A percentile compares a stretch with the other conserved stretches of the same genome.
Conservation (phyloP, 92 coral and sea anemone genomes). For the Actinernus sp. region DNA sequence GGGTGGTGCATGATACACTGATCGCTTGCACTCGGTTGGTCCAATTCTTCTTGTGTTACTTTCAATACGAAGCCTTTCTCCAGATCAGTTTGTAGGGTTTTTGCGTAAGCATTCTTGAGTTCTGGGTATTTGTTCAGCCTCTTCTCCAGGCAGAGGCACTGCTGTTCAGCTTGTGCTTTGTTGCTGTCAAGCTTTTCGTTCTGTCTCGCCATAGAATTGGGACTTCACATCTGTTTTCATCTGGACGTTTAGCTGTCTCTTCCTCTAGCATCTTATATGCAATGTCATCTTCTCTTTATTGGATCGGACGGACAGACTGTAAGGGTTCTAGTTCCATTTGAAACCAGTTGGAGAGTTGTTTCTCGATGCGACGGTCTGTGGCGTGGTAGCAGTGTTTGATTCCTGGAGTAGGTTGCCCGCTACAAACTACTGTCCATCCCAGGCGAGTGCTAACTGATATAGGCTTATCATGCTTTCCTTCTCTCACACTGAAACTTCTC, state of each 20-base stretch:
- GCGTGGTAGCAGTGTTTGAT: not conserved
- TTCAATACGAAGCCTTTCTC: slow-evolving; percentile 48
- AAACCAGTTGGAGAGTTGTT: slow-evolving; percentile 7
- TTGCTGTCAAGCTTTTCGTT: slow-evolving; percentile 2
- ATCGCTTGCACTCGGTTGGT: slow-evolving; percentile 28
- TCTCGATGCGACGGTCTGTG: not conserved
- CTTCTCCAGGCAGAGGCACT: slow-evolving; percentile 21
- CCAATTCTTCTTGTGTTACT: slow-evolving; percentile 22
- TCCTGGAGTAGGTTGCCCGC: not conserved
- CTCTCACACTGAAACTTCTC: not conserved
- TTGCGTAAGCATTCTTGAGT: slow-evolving; percentile 5
- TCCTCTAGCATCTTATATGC: not conserved
- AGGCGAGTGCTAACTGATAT: slow-evolving; percentile 11
- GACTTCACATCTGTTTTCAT: slow-evolving; percentile 7
- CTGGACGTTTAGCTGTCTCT: not conserved
- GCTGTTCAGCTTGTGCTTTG: slow-evolving; percentile 2
- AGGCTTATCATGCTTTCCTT: not conserved
- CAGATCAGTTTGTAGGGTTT: slow-evolving; percentile 38
- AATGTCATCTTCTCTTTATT: slow-evolving; percentile 2
- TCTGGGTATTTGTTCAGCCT: slow-evolving; percentile 15
- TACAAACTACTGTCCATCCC: slow-evolving; percentile 10
- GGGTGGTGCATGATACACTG: slow-evolving; percentile 33
- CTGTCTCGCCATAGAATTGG: slow-evolving; percentile 5
- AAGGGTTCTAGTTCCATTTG: slow-evolving; percentile 1
- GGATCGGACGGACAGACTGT: not conserved